Evolutionary conservation across 2,113 vertebrate species (phyloP), one percentile per base, ranked within the genome.

Genomic region (Psephotus haematonotus): DNA sequence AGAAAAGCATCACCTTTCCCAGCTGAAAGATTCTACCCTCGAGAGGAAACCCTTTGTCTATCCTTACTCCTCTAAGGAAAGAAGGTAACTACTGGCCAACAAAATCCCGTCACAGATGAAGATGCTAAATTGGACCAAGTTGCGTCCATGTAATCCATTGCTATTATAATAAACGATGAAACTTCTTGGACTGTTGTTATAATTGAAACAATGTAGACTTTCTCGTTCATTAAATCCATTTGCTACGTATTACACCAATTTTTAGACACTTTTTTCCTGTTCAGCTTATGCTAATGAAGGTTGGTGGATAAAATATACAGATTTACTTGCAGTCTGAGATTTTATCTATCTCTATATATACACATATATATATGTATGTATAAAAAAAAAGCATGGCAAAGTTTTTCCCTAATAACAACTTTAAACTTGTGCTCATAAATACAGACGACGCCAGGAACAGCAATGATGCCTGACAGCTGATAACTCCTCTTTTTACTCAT

Each of bases 391-490:
- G 2, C 3, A 33, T 23, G 71, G 24, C 7, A 6, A 67, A 49
- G 7, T 53, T 71, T 70, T 92, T 50, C 59, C 18, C 35, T 50
- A 76, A 2, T 31, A 71, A 68, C 31, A 70, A 31, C 39, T 60
- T 67, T 52, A 74, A 87, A 50, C 12, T 27, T 52, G 23, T 65
- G 7, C 59, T 79, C 53, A 71, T 46, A 85, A 85, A 55, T 44
- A 76, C 9, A 64, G 57, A 64, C 0, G 1, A 80, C 57, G 22
- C 14, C 28, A 83, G 65, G 43, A 74, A 52, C 16, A 64, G 33
- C 59, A 79, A 52, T 0, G 3, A 46, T 35, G 5, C 15, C 47
- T 19, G 23, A 55, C 11, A 86, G 43, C 67, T 0, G 0, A 4
- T 68, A 84, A 63, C 1, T 53, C n/a, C 14, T 70, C 19, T 64